Evolutionary conservation across 92 coral and sea anemone genomes (phyloP).

Genomic region (Phenganax stokvisi): DNA sequence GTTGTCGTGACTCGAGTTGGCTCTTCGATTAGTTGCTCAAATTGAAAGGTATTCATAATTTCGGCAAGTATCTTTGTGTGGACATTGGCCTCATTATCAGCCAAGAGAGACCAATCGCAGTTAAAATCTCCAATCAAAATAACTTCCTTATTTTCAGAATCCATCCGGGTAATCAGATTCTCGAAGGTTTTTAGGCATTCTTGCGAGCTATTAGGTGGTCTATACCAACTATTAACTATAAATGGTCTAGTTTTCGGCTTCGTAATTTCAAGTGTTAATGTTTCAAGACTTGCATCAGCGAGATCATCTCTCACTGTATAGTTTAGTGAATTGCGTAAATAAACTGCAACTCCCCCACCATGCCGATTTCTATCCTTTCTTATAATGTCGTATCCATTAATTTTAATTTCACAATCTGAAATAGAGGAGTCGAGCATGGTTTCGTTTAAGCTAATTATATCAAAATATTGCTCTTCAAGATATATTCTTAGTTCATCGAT

Average conservation of each 20-base stretch:
- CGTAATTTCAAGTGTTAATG: conserved; percentile 35
- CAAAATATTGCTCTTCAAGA: conserved; percentile 39
- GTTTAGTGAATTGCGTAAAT: conserved; percentile 29
- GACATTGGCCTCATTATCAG: conserved; percentile 12
- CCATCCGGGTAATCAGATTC: conserved; percentile 39
- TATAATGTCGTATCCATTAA: conserved; percentile 28
- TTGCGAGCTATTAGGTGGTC: conserved; percentile 41
- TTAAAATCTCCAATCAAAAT: conserved; percentile 33
- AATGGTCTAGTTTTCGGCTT: conserved; percentile 31
- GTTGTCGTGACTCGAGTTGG: conserved; percentile 35
- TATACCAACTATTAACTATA: conserved; percentile 41
- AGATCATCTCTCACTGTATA: conserved; percentile 46
- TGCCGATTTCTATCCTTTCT: conserved; percentile 43
- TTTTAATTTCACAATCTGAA: conserved; percentile 28
- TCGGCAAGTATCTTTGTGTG: conserved; percentile 41
- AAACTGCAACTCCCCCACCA: conserved; percentile 41
- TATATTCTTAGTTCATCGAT: conserved; percentile 40
- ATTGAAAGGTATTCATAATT: conserved; percentile 37
- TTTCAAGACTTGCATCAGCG: conserved; percentile 33
- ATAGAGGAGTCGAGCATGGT: conserved; percentile 34
- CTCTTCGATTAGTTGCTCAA: conserved; percentile 28
- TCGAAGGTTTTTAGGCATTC: conserved; percentile 31
- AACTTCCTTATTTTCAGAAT: conserved; percentile 37
- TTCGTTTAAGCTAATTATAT: conserved; percentile 39
- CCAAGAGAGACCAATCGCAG: conserved; percentile 31